These are phyloP conservation scores for Morpho achilles DNA, from an alignment of 2,888 invertebrate genomes.

Conservation along the genomic window DNA sequence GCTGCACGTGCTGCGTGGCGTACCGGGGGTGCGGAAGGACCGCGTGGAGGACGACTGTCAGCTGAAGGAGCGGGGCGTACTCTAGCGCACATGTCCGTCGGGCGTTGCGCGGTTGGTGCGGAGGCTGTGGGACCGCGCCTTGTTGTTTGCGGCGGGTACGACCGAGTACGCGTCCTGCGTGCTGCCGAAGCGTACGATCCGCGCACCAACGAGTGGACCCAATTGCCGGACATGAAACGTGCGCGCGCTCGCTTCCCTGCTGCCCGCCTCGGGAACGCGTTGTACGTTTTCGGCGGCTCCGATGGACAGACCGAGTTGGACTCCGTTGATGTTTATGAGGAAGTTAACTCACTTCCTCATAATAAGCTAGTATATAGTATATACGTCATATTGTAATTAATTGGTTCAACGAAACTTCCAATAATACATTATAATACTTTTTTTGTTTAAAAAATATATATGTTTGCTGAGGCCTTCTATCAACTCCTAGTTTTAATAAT, in stretches of 20 bases:
- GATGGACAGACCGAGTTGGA: constrained; percentile 90
- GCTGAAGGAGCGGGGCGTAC: constrained; percentile 84
- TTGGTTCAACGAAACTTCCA: no score
- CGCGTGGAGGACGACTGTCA: constrained; percentile 79
- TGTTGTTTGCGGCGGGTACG: constrained; percentile 90
- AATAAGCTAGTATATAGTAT: not conserved
- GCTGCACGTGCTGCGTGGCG: constrained; percentile 38
- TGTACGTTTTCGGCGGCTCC: constrained; percentile 91
- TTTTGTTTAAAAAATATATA: no score
- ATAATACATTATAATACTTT: no score
- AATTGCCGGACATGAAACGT: constrained; percentile 84
- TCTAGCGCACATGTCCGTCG: constrained; percentile 73
- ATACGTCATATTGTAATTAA: no score
- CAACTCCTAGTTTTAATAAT: no score
- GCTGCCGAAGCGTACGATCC: constrained; percentile 88
- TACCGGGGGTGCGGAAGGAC: constrained; percentile 76
- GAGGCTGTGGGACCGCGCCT: constrained; percentile 84
- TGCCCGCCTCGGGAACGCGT: constrained; percentile 79
- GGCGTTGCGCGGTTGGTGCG: constrained; percentile 87
- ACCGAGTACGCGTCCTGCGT: constrained; percentile 89
- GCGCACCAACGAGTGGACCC: constrained; percentile 83
- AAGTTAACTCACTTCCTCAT: no score
- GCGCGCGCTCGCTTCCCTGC: constrained; percentile 89
- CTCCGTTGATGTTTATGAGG: constrained; percentile 54
- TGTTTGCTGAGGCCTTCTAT: no score